phyloP scores from a whole-genome alignment of 2,797 vertebrate species.

The Aplochiton taeniatus region DNA sequence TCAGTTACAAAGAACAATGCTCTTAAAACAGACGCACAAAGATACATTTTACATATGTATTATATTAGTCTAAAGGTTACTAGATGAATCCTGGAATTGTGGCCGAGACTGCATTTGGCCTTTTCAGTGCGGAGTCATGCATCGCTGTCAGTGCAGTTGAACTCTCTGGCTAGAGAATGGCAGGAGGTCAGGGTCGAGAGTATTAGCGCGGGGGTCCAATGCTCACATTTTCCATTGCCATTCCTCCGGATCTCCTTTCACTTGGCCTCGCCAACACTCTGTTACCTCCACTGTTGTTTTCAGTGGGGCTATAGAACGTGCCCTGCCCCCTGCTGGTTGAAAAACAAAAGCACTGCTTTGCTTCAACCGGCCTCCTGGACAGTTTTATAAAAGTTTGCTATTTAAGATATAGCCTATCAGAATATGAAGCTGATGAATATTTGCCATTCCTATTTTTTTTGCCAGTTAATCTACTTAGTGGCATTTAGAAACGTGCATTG shows the following conservation, averaged over 20 bases:
- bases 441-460: too few species aligned
- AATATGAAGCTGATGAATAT: too few species aligned
- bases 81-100: slow-evolving; percentile 25
- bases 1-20: too few species aligned
- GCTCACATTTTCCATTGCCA: slow-evolving; percentile 62
- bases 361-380: slow-evolving; percentile 9
- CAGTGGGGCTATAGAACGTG: neutral
- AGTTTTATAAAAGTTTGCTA: too few species aligned
- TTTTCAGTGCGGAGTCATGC: neutral
- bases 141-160: slow-evolving; percentile 7
- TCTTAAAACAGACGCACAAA: neutral
- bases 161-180: slow-evolving; percentile 47
- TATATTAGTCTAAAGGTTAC: slow-evolving; percentile 1
- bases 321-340: slow-evolving; percentile 46
- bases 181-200: slow-evolving; percentile 67
- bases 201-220: slow-evolving; percentile 53
- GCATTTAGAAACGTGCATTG: neutral
- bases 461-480: too few species aligned
- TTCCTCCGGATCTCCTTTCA: slow-evolving; percentile 66
- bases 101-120: slow-evolving; percentile 19
- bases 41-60: slow-evolving; percentile 13
- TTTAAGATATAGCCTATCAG: too few species aligned
- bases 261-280: slow-evolving; percentile 36
- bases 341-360: neutral
- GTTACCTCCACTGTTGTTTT: slow-evolving; percentile 23